phyloP scores from a whole-genome alignment of 2,113 vertebrate species.

The Heterochromis multidens region DNA sequence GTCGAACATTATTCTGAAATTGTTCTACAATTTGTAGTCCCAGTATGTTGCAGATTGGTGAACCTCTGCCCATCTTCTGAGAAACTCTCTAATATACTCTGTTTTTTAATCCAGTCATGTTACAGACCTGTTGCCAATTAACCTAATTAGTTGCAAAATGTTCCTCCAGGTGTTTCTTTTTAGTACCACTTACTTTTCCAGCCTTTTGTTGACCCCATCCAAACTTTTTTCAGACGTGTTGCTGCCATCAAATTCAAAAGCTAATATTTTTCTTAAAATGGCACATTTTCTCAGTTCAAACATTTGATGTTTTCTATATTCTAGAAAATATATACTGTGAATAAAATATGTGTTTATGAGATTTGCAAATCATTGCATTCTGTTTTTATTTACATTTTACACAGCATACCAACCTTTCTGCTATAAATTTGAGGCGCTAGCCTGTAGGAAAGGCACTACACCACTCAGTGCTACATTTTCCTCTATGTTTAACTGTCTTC shows the following conservation, averaged over 20 bases:
- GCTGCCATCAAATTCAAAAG: neutral
- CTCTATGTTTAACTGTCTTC: neutral
- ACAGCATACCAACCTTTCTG: neutral
- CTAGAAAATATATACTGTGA: neutral
- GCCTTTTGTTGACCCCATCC: neutral
- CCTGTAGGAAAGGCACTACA: neutral
- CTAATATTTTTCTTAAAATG: neutral
- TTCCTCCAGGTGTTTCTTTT: neutral
- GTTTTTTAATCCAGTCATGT: neutral
- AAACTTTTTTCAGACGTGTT: neutral
- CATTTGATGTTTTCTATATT: neutral
- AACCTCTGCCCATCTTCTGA: neutral
- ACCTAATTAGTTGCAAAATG: neutral
- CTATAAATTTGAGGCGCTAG: neutral
- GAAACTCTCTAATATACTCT: neutral
- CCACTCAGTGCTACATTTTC: neutral
- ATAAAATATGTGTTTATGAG: neutral
- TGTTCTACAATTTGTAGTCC: neutral
- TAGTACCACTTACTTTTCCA: neutral
- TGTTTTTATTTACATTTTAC: neutral
- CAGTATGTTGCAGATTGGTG: neutral
- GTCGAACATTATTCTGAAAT: neutral
- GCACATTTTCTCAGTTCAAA: neutral
- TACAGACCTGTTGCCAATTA: neutral
- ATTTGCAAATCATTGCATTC: neutral